phyloP scores from a whole-genome alignment of 2,888 invertebrate genomes.

The Orthonevra nobilis region DNA sequence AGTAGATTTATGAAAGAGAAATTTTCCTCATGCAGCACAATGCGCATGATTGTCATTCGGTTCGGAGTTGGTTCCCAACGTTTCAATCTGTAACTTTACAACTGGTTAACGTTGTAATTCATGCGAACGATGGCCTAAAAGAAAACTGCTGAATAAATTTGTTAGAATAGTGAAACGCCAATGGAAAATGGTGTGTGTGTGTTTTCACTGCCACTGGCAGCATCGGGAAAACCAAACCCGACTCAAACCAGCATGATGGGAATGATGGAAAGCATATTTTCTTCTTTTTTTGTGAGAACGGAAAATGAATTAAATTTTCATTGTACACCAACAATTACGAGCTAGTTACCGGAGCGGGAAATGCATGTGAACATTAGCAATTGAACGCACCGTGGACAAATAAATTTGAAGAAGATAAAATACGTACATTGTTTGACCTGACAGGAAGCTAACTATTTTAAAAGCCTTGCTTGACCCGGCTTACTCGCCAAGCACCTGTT shows the following conservation, averaged over 20 bases:
- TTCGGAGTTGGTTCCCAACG: slow-evolving; percentile 22
- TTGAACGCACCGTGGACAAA: too few relatives aligned
- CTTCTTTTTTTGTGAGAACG: not conserved
- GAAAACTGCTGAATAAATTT: slow-evolving; percentile 55
- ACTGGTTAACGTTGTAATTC: slow-evolving; percentile 29
- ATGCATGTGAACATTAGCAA: too few relatives aligned
- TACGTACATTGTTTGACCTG: too few relatives aligned
- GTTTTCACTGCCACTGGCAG: slow-evolving; percentile 60
- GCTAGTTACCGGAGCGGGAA: too few relatives aligned
- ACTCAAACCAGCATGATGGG: not conserved
- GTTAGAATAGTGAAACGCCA: slow-evolving; percentile 55
- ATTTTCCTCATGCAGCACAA: slow-evolving; percentile 22
- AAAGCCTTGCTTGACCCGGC: too few relatives aligned
- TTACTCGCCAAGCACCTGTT: too few relatives aligned
- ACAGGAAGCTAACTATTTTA: too few relatives aligned
- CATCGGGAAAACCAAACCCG: not conserved
- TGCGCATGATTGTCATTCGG: slow-evolving; percentile 61
- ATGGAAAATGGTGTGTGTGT: slow-evolving; percentile 50
- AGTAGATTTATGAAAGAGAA: slow-evolving; percentile 53
- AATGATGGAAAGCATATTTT: slow-evolving; percentile 2
- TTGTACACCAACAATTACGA: not conserved
- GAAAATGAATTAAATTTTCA: not conserved
- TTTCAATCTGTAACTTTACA: slow-evolving; percentile 43
- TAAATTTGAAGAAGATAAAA: too few relatives aligned
- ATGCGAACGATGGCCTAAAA: slow-evolving; percentile 45